Percentiles rank a stretch among this genome's conserved stretches.
phyloP scores from a whole-genome alignment of 2,113 vertebrate species.

The Chrysemys picta region DNA sequence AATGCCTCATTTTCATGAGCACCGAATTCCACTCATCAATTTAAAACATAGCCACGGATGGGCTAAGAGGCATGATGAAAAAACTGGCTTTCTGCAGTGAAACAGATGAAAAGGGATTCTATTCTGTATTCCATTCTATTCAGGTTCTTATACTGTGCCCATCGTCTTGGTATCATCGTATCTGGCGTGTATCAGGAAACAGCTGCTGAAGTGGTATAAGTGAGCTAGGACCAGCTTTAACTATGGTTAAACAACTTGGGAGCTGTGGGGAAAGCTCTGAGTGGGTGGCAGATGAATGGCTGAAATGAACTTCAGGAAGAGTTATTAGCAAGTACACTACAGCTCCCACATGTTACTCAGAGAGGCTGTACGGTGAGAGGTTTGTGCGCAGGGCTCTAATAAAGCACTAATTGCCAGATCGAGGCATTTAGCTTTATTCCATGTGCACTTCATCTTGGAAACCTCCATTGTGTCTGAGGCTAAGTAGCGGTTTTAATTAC shows the following conservation, averaged over 20 bases:
- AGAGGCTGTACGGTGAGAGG: background rate
- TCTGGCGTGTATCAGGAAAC: background rate
- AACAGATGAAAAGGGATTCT: background rate
- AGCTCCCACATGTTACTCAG: background rate
- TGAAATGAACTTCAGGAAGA: conserved; percentile 1
- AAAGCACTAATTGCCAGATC: background rate
- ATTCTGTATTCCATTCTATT: background rate
- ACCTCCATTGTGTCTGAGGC: conserved; percentile 18
- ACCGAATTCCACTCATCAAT: background rate
- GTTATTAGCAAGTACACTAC: background rate
- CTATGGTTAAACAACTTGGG: background rate
- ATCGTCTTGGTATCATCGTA: background rate
- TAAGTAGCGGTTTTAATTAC: conserved; percentile 20
- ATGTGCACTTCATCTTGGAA: background rate
- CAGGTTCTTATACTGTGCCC: background rate
- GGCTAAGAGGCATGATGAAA: too few species aligned
- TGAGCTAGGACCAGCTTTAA: background rate
- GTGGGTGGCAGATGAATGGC: background rate
- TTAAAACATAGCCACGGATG: background rate
- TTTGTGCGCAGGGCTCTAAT: background rate
- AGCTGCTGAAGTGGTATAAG: background rate
- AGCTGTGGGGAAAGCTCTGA: background rate
- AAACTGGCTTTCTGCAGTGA: too few species aligned
- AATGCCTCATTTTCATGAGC: background rate
- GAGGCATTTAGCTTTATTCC: background rate